Evolutionary conservation across 2,888 invertebrate genomes (phyloP).

Genomic region (Habrosyne pyritoides): DNA sequence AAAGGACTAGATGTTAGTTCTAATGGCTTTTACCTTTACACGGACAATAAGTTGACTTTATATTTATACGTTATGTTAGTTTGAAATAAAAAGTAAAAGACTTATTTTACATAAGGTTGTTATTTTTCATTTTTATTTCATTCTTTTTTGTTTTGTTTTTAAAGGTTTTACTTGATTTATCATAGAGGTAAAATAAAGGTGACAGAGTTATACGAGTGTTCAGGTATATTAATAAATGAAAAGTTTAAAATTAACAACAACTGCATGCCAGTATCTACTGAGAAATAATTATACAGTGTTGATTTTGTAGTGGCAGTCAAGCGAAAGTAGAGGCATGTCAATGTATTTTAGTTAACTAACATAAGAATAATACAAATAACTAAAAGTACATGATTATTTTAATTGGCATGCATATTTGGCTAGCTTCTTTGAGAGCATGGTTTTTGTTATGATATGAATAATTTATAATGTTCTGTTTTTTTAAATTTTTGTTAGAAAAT

Average conservation of each 20-base stretch:
- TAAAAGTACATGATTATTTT: conserved; percentile 14
- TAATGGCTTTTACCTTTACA: too few species aligned
- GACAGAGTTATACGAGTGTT: conserved; percentile 11
- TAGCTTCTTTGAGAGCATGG: conserved; percentile 60
- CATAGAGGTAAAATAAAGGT: conserved; percentile 30
- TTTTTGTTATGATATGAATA: conserved; percentile 3
- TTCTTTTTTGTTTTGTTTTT: conserved; percentile 14
- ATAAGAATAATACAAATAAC: conserved; percentile 35
- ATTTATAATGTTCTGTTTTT: neutral
- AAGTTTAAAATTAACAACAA: conserved; percentile 4
- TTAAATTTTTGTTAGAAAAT: neutral
- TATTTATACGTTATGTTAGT: too few species aligned
- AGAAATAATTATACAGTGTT: conserved; percentile 12
- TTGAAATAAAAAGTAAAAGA: too few species aligned
- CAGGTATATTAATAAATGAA: conserved; percentile 1
- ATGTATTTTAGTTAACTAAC: conserved; percentile 48
- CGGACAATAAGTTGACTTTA: too few species aligned
- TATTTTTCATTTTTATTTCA: conserved; percentile 7
- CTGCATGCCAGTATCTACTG: conserved; percentile 19
- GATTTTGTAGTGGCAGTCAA: conserved; percentile 34
- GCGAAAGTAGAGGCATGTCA: conserved; percentile 51
- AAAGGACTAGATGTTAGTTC: too few species aligned
- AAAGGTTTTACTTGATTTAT: conserved; percentile 1
- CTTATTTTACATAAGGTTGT: too few species aligned
- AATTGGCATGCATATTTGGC: conserved; percentile 51